Percentiles rank a stretch among this genome's conserved stretches.
phyloP scores from a whole-genome alignment of 2,113 vertebrate genomes.

The Marmota flaviventris region DNA sequence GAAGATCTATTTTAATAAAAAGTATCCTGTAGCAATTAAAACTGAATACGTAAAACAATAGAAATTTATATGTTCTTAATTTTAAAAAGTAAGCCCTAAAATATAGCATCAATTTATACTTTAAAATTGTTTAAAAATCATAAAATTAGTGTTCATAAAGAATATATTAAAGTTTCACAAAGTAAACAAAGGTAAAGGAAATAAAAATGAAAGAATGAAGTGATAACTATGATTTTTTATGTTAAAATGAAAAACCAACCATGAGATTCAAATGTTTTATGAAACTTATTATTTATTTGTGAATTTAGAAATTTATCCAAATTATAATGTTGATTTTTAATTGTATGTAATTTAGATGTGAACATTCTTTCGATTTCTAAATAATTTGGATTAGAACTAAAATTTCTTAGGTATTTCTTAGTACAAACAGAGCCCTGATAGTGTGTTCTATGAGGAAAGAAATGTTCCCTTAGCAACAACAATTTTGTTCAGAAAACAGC shows the following conservation, averaged over 20 bases:
- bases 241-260: neutral
- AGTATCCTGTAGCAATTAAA: neutral
- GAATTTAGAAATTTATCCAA: neutral
- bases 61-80: neutral
- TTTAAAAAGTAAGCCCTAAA: neutral
- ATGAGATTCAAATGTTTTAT: neutral
- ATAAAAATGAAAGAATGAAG: neutral
- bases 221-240: neutral
- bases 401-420: slow-evolving; percentile 15
- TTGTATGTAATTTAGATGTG: neutral
- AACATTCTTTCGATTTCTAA: neutral
- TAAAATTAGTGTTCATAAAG: neutral
- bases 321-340: neutral
- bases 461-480: slow-evolving; percentile 77
- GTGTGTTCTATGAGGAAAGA: slow-evolving; percentile 10
- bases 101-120: neutral
- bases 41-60: neutral
- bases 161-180: neutral
- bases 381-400: neutral
- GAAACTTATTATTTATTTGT: neutral
- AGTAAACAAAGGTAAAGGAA: neutral
- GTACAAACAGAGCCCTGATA: neutral
- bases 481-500: slow-evolving; percentile 71
- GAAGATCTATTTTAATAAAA: neutral
- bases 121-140: neutral